phyloP scores from a whole-genome alignment of 2,888 invertebrate genomes.

The Mactromeris polynyma region DNA sequence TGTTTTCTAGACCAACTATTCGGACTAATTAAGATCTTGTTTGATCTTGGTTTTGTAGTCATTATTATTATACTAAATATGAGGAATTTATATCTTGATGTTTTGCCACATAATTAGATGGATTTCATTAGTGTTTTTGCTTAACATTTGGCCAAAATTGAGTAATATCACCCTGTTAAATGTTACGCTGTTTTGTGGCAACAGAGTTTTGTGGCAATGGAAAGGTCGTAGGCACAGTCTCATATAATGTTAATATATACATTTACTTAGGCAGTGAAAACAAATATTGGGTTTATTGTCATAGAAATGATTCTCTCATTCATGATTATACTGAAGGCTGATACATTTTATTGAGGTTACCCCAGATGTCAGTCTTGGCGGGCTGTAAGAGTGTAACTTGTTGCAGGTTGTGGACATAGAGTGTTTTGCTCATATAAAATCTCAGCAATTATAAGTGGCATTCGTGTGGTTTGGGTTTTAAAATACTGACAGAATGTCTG shows the following conservation, averaged over 20 bases:
- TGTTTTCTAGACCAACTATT: not conserved
- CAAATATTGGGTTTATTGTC: not conserved
- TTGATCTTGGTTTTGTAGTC: not conserved
- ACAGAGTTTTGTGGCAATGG: too few relatives aligned
- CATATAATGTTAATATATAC: slow-evolving; percentile 13
- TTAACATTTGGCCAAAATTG: slow-evolving; percentile 8
- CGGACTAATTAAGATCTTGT: not conserved
- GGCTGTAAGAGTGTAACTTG: too few relatives aligned
- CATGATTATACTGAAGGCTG: too few relatives aligned
- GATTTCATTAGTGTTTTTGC: not conserved
- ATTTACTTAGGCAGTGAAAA: not conserved
- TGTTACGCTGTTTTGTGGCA: not conserved
- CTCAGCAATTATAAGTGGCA: too few relatives aligned
- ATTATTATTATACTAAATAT: not conserved
- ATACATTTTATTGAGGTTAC: too few relatives aligned
- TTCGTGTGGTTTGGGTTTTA: too few relatives aligned
- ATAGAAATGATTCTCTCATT: too few relatives aligned
- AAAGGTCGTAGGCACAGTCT: not conserved
- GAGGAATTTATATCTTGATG: not conserved
- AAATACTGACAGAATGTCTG: too few relatives aligned
- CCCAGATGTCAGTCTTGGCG: too few relatives aligned
- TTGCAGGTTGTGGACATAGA: not conserved
- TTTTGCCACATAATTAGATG: not conserved
- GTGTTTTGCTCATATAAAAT: not conserved
- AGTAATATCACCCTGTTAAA: not conserved